Evolutionary conservation across 2,888 invertebrate species (phyloP), one percentile per base, ranked within the genome.

Genomic region (Halocaridina rubra): DNA sequence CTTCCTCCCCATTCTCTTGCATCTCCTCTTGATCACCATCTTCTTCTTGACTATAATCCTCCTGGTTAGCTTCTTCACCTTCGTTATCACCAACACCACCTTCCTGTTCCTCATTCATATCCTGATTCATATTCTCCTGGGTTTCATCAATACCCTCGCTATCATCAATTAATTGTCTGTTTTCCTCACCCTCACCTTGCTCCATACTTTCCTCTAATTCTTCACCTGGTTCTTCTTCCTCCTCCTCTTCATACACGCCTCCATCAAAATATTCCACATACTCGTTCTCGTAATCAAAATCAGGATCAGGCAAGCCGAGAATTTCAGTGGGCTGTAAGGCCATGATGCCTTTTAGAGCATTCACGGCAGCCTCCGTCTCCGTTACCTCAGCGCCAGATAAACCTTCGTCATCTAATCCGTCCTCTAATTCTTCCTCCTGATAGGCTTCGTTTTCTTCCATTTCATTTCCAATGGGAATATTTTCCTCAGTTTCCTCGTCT

Each of bases 231-330:
- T 76, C 80, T 5, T 32, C 76, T 1, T 86, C 86, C 3, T 75
- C 85, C 2, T 87, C 87, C 27, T 82, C 82, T 33, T 84, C 81
- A 32, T 87, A 85, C 19, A 82, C 80, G n/a, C 85, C 85, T 19
- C 85, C 87, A 29, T 84, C 87, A 61, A 80, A 82, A 22, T 87
- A 82, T 57, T 87, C 85, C 3, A 32, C 80, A 32, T 82, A 80
- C 10, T 82, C 80, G 19, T 71, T 53, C 13, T 77, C 85, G 57
- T 82, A 80, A 2, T 77, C 87, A 76, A 80, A 72, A 3, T 84
- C 82, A 3, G 85, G 59, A 30, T 86, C 82, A 3, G 81, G 79
- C 2, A 86, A 75, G 13, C 82, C 82, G 19, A 86, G 67, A 19
- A 86, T 86, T 46, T 86, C 79, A 3, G 82, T 82, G 2, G 86